Evolutionary conservation across 2,113 vertebrate genomes (phyloP).

Genomic region (Scortum barcoo): DNA sequence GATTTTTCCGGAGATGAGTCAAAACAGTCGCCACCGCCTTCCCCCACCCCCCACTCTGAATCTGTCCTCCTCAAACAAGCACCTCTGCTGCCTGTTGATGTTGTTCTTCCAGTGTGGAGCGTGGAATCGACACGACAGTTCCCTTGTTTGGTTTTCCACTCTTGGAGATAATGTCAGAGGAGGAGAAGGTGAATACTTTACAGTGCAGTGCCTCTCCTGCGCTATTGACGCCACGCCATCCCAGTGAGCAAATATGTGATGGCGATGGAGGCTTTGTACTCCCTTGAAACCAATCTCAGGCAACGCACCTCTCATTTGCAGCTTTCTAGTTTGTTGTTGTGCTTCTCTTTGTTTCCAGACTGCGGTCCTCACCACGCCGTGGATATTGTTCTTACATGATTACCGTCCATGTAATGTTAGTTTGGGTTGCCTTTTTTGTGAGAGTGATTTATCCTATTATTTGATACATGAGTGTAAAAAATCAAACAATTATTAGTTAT

Average conservation of each 20-base stretch:
- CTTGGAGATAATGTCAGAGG: slow-evolving; percentile 48
- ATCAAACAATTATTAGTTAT: not conserved
- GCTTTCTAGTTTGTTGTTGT: slow-evolving; percentile 32
- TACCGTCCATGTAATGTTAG: not conserved
- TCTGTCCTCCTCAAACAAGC: slow-evolving; percentile 57
- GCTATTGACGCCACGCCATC: slow-evolving; percentile 32
- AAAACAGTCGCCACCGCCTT: slow-evolving; percentile 39
- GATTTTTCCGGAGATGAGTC: slow-evolving; percentile 60
- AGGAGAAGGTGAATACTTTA: slow-evolving; percentile 23
- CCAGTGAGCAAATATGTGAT: slow-evolving; percentile 75
- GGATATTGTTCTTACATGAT: not conserved
- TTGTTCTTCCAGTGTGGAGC: slow-evolving; percentile 1
- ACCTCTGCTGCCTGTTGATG: slow-evolving; percentile 23
- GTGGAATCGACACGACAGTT: slow-evolving; percentile 21
- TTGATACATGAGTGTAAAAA: not conserved
- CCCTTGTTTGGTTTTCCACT: slow-evolving; percentile 71
- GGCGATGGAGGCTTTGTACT: slow-evolving; percentile 44
- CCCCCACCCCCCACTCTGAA: not conserved
- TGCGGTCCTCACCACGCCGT: not conserved
- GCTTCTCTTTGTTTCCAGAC: slow-evolving; percentile 13
- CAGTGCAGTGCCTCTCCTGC: slow-evolving; percentile 1
- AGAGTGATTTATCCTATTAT: not conserved
- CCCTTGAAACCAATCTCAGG: slow-evolving; percentile 22
- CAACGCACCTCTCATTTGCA: slow-evolving; percentile 6
- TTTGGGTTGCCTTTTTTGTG: not conserved